Evolutionary conservation across 2,888 invertebrate species (phyloP).

Genomic region (Laothoe populi): DNA sequence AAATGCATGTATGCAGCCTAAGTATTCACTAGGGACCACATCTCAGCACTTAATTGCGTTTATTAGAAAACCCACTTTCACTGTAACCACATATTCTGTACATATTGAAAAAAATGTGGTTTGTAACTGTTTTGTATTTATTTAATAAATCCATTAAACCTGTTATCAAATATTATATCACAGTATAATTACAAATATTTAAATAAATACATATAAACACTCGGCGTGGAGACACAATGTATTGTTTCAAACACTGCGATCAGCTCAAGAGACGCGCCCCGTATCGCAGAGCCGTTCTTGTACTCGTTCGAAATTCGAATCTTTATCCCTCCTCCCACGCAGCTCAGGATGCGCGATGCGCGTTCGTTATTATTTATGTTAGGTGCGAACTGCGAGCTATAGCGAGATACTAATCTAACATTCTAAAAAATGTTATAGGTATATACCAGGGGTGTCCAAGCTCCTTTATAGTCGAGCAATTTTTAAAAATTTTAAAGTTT

Average conservation of each 20-base stretch:
- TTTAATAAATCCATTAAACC: constrained; percentile 44
- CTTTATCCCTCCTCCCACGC: constrained; percentile 53
- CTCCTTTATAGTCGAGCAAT: no score
- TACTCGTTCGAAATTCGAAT: constrained; percentile 43
- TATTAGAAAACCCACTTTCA: constrained; percentile 73
- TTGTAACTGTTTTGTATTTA: constrained; percentile 3
- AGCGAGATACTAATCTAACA: no score
- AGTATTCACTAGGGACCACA: constrained; percentile 73
- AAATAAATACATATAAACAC: not conserved
- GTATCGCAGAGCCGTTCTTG: constrained; percentile 47
- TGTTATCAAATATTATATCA: not conserved
- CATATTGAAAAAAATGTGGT: constrained; percentile 28
- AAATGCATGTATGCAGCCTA: constrained; percentile 71
- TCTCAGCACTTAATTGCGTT: constrained; percentile 66
- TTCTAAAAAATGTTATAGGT: no score
- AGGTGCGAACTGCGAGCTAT: not conserved
- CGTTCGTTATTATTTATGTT: constrained; percentile 18
- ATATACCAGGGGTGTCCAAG: no score
- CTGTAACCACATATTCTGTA: constrained; percentile 55
- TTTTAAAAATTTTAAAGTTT: no score
- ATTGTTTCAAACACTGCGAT: no score
- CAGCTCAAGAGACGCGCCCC: constrained; percentile 42
- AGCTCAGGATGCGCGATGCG: constrained; percentile 53
- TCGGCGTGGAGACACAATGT: constrained; percentile 29
- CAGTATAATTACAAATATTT: constrained; percentile 26